A percentile compares a stretch with the other conserved stretches of the same genome.
Conservation (phyloP, 2,888 invertebrate species). For the Cryptocephalus primarius region DNA sequence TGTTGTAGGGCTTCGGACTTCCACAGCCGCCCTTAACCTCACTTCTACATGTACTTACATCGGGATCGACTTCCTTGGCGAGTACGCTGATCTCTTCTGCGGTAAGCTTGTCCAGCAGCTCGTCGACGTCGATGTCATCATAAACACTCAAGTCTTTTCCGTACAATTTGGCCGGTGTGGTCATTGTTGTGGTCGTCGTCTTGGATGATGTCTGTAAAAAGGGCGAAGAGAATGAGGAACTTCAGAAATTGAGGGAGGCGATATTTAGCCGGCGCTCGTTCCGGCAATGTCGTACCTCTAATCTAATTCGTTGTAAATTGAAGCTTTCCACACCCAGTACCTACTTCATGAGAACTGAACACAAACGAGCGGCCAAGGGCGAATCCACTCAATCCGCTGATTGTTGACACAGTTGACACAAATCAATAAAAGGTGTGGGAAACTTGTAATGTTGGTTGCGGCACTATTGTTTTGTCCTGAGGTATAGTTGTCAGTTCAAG, state of each 20-base stretch:
- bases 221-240: too few relatives aligned
- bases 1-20: too few relatives aligned
- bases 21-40: too few relatives aligned
- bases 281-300: constrained; percentile 9
- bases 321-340: constrained; percentile 24
- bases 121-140: constrained; percentile 94
- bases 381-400: too few relatives aligned
- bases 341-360: background rate
- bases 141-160: constrained; percentile 84
- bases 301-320: constrained; percentile 15
- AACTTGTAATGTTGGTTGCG: too few relatives aligned
- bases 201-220: constrained; percentile 69
- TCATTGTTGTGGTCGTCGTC: constrained; percentile 79
- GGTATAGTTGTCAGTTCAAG: too few relatives aligned
- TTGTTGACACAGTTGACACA: too few relatives aligned
- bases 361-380: too few relatives aligned
- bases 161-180: constrained; percentile 80
- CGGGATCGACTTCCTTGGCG: constrained; percentile 98
- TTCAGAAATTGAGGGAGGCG: background rate
- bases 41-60: constrained; percentile 58
- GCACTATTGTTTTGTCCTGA: too few relatives aligned
- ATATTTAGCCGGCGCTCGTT: background rate
- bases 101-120: constrained; percentile 82
- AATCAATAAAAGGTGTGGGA: too few relatives aligned
- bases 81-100: constrained; percentile 94